A percentile compares a stretch with the other conserved stretches of the same genome.
Conservation (phyloP, 2,113 vertebrate species). For the Equus przewalskii region DNA sequence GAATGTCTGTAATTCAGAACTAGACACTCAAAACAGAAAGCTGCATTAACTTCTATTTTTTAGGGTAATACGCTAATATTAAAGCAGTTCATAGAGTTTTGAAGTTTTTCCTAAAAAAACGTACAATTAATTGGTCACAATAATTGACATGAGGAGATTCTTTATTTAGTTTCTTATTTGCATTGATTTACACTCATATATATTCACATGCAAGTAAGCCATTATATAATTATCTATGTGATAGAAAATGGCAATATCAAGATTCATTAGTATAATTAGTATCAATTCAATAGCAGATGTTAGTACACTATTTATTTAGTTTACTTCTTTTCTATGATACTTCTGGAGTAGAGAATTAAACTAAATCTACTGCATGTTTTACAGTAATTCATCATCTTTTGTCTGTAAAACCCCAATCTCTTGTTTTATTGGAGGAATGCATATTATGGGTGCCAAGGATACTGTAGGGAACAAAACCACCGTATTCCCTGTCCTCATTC, state of each 20-base stretch:
- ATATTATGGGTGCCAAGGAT: neutral
- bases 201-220: neutral
- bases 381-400: neutral
- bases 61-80: slow-evolving; percentile 47
- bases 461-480: neutral
- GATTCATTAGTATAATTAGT: slow-evolving; percentile 51
- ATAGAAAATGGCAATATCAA: slow-evolving; percentile 39
- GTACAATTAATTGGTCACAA: neutral
- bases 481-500: neutral
- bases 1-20: slow-evolving; percentile 63
- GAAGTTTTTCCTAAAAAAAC: slow-evolving; percentile 4
- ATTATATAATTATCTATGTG: neutral
- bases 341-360: neutral
- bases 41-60: neutral
- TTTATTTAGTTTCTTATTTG: slow-evolving; percentile 10
- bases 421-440: neutral
- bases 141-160: neutral
- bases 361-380: neutral
- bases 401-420: neutral
- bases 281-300: slow-evolving; percentile 27
- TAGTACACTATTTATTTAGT: neutral
- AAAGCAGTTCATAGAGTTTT: neutral
- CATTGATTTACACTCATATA: neutral
- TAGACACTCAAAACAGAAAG: neutral
- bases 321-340: neutral